Conservation (phyloP, 2,113 vertebrate species). For the Thalassarche chlororhynchos region DNA sequence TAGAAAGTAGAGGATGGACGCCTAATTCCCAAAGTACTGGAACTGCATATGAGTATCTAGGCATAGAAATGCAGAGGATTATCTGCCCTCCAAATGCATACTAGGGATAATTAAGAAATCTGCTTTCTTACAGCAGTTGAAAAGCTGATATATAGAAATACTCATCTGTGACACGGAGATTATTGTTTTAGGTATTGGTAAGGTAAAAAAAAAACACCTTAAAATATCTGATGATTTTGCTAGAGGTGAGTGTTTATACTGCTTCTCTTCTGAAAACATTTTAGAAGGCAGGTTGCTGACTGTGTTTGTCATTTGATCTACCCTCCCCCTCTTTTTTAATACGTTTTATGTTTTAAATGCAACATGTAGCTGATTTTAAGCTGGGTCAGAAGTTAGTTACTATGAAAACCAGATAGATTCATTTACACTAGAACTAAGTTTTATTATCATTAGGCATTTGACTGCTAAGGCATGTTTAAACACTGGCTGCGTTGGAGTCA, state of each 20-base stretch:
- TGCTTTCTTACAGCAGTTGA: background rate
- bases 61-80: background rate
- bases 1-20: background rate
- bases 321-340: background rate
- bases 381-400: background rate
- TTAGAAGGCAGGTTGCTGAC: background rate
- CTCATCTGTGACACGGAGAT: background rate
- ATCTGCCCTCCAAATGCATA: background rate
- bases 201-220: background rate
- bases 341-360: background rate
- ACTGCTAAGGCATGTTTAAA: background rate
- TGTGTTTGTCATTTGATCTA: background rate
- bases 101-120: background rate
- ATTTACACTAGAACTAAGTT: background rate
- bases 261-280: background rate
- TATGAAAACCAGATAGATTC: background rate
- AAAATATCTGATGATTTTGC: background rate
- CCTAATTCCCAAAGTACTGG: background rate
- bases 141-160: background rate
- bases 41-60: background rate
- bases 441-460: background rate
- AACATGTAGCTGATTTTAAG: background rate
- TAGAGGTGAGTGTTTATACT: background rate
- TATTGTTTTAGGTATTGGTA: background rate
- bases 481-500: background rate